Conservation (phyloP, 2,797 vertebrate genomes). For the Remorina albescens region DNA sequence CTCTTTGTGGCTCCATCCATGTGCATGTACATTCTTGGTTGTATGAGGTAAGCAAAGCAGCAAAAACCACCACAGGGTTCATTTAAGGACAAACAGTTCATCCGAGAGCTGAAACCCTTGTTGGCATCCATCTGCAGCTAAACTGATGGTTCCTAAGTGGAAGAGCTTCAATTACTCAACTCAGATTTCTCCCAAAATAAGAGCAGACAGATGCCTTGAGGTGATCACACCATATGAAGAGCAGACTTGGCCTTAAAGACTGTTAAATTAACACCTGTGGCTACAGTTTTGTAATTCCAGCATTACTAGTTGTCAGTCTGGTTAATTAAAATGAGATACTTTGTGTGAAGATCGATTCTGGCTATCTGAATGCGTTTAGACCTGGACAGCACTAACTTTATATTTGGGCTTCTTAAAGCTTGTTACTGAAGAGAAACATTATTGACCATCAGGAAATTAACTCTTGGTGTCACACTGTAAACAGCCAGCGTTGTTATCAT, state of each 20-base stretch:
- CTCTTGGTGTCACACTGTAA: not conserved
- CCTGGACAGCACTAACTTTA: not conserved
- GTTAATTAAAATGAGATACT: slow-evolving; percentile 22
- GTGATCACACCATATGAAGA: slow-evolving; percentile 2
- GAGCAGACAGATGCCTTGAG: not conserved
- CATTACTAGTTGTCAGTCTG: slow-evolving; percentile 4
- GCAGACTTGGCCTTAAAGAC: slow-evolving; percentile 7
- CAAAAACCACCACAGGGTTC: not conserved
- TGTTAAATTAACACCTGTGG: slow-evolving; percentile 9
- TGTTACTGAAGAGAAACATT: not conserved
- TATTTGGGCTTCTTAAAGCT: not conserved
- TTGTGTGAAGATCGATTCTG: not conserved
- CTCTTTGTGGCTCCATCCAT: not conserved
- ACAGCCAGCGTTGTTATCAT: not conserved
- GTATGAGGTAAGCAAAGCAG: too few species aligned
- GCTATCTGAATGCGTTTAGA: not conserved
- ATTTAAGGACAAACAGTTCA: too few species aligned
- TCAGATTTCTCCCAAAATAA: not conserved
- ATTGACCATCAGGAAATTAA: not conserved
- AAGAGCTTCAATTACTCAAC: not conserved
- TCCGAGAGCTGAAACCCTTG: too few species aligned
- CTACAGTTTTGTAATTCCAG: slow-evolving; percentile 13
- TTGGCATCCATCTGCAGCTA: too few species aligned
- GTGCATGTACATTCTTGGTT: not conserved
- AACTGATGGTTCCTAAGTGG: not conserved